Base-by-base conservation (phyloP, 2,113 vertebrate species). In the Calyptomena viridis region DNA sequence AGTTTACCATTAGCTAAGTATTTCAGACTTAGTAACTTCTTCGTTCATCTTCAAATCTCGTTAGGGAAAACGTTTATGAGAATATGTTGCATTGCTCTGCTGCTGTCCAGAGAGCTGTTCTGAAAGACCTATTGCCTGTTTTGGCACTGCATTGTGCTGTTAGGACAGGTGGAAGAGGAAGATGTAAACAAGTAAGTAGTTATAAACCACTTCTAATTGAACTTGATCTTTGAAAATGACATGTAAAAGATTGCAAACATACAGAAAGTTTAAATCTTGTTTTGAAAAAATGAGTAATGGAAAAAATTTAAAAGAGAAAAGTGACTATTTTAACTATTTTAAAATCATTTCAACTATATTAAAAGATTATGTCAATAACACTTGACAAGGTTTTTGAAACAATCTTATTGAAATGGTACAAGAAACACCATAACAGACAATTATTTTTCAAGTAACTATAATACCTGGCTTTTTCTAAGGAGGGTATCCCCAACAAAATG, bases 121-220 rank as follows among this genome's bases (percentile, higher is more conserved):
- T n/a, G 18, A 37, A 78, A 90, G 86, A 80, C 71, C 69, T 85
- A 39, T 47, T 63, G 12, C 8, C 4, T 67, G 6, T 21, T 78
- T 63, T 58, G 47, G 21, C 37, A 23, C 55, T 63, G 39, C 31
- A 30, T 15, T 83, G 24, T 58, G 67, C 40, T 84, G 42, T 55
- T 84, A 88, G 78, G 44, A 88, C 35, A 87, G 60, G 55, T 68
- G 14, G 74, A 82, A 75, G 74, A 60, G 68, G 30, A 71, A 46
- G 62, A 95, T 50, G 59, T 83, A 81, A 64, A 53, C 12, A n/a
- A n/a, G n/a, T n/a, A 80, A 71, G 31, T n/a, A 62, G 33, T 39
- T 78, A 44, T 74, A 93, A 81, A 93, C 78, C 49, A 82, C 20
- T 95, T 97, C 77, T 74, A 94, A 94, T 89, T 76, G 23, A 90